Conservation (phyloP, 2,888 invertebrate species). For the Andrena hattorfiana region DNA sequence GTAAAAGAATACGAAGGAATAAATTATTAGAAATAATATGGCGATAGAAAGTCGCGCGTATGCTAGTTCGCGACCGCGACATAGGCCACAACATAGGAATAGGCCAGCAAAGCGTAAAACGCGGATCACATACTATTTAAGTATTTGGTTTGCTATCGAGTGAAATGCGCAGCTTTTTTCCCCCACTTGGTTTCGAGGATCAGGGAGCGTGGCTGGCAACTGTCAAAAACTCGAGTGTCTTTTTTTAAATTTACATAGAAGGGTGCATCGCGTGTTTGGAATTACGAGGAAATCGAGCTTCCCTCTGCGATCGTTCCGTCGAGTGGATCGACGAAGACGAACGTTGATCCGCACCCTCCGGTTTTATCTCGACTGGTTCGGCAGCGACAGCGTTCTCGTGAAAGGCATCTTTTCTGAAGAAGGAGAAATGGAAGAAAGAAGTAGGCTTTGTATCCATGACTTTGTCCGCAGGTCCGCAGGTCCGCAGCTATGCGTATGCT, state of each 20-base stretch:
- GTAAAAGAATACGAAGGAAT: slow-evolving; percentile 2
- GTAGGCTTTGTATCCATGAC: too few species aligned
- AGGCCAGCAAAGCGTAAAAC: slow-evolving; percentile 34
- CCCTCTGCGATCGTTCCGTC: slow-evolving; percentile 2
- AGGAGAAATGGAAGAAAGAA: not conserved
- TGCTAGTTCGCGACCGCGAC: not conserved
- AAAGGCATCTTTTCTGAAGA: slow-evolving; percentile 28
- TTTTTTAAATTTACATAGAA: slow-evolving; percentile 22
- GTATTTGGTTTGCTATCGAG: slow-evolving; percentile 26
- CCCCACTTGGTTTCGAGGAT: not conserved
- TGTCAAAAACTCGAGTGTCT: not conserved
- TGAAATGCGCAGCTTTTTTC: not conserved
- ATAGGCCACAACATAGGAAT: not conserved
- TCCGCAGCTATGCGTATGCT: slow-evolving; percentile 51
- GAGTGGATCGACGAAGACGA: slow-evolving; percentile 1
- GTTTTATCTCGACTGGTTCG: not conserved
- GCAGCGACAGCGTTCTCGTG: slow-evolving; percentile 7
- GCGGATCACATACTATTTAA: not conserved
- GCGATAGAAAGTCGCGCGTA: slow-evolving; percentile 23
- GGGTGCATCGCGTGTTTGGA: slow-evolving; percentile 26
- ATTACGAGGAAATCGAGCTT: slow-evolving; percentile 10
- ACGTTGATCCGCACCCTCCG: not conserved
- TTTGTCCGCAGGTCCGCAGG: too few species aligned
- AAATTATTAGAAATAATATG: slow-evolving; percentile 55
- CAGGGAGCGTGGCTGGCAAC: not conserved